Conservation (phyloP, 2,113 vertebrate genomes). For the Pachyramphus minor region DNA sequence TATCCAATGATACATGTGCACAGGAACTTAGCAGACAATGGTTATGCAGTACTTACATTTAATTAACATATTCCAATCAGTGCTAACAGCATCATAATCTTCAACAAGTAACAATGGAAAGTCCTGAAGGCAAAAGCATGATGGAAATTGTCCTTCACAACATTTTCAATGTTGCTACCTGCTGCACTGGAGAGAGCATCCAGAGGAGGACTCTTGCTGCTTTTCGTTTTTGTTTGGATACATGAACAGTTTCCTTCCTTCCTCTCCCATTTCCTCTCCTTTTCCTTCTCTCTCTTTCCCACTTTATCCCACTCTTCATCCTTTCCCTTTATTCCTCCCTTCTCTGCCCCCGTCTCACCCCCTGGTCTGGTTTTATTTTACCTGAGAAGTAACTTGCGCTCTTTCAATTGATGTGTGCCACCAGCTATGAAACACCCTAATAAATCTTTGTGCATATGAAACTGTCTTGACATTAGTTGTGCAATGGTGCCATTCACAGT, state of each 20-base stretch:
- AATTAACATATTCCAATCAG: not conserved
- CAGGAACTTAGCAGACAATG: not conserved
- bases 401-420: not conserved
- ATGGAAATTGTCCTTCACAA: not conserved
- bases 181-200: not conserved
- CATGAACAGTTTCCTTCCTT: not conserved
- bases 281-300: not conserved
- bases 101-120: not conserved
- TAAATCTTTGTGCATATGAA: not conserved
- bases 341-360: not conserved
- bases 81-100: not conserved
- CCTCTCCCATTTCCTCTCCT: not conserved
- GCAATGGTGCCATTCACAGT: fast-evolving
- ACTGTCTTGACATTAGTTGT: not conserved
- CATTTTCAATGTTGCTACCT: not conserved
- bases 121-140: not conserved
- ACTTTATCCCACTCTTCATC: not conserved
- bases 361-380: not conserved
- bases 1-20: not conserved
- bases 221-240: not conserved
- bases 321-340: not conserved
- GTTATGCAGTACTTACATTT: not conserved
- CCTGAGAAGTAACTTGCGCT: not conserved
- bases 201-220: not conserved
- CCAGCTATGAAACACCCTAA: not conserved